Percentiles rank a stretch among this genome's conserved stretches.
These are phyloP conservation scores for Alaudala cheleensis DNA, from an alignment of 2,113 vertebrate species.

Conservation along the genomic window DNA sequence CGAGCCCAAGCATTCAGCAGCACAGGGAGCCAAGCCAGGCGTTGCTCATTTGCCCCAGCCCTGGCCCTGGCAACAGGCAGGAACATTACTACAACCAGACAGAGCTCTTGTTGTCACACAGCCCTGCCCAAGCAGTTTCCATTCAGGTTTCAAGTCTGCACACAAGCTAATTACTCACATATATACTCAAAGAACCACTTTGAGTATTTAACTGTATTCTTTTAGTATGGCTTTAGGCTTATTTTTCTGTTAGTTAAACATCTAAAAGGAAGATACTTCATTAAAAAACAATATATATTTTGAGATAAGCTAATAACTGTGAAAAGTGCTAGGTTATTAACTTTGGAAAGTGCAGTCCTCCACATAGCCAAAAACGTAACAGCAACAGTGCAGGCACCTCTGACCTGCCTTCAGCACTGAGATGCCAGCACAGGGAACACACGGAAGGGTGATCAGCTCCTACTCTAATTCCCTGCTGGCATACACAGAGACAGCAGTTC, in stretches of 20 bases:
- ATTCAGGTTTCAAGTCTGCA: not conserved
- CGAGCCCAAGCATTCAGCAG: not conserved
- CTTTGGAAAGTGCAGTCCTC: constrained; percentile 26
- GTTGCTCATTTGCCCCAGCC: not conserved
- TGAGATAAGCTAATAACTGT: not conserved
- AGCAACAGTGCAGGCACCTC: not conserved
- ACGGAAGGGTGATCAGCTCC: not conserved
- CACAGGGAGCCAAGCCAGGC: not conserved
- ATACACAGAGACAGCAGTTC: not conserved
- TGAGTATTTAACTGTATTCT: not conserved
- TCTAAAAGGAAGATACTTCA: constrained; percentile 19
- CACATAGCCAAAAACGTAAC: not conserved
- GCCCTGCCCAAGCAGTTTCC: not conserved
- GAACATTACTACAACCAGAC: not conserved
- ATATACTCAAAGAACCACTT: not conserved
- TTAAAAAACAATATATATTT: not conserved
- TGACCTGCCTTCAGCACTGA: not conserved
- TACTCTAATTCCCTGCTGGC: not conserved
- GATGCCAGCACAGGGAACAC: not conserved
- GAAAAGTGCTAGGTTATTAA: not conserved
- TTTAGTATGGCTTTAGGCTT: constrained; percentile 22
- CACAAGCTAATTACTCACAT: not conserved
- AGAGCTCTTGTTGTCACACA: not conserved
- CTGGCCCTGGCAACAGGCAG: not conserved
- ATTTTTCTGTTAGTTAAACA: constrained; percentile 2